Base-by-base conservation (phyloP, 2,797 vertebrate species). In the Urocyon cinereoargenteus region DNA sequence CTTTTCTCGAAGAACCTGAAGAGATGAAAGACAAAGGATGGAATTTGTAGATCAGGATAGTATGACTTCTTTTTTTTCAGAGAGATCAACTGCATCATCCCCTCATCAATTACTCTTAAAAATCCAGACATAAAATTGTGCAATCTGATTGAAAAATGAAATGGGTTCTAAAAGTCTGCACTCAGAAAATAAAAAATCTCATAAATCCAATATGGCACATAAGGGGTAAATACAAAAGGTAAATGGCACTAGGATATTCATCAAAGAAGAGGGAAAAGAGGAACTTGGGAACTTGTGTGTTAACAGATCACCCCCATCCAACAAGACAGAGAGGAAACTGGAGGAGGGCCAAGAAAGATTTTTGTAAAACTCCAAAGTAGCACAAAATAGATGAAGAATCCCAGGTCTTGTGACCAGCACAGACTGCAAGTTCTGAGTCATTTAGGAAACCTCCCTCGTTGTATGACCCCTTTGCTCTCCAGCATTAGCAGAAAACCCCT, bases 1-100 rank as follows among this genome's bases (percentile, higher is more conserved):
- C 36, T 86, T 78, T 86, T 93, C 36, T 90, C n/a, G 34, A 93
- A 90, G 88, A 57, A 51, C 22, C 31, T 83, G 66, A 91, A 86
- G 0, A 77, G 55, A 89, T 36, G 45, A 88, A 93, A 84, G 3
- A 4, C 57, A 4, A n/a, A 40, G 3, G 14, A 64, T 21, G 21
- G 26, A 96, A 73, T 55, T 53, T 88, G 14, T 51, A 51, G 40
- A 86, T 61, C 15, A 68, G 14, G 40, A 73, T 15, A 57, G 12
- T 45, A 10, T 31, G 9, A 59, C 19, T 28, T 61, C 19, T n/a
- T 75, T 66, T 55, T 24, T 55, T 22, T 8, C 24, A 93, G 24
- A 53, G 9, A 68, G 10, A 89, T 83, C 8, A 86, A 34, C 28
- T 55, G 15, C 2, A 89, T 3, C 26, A 92, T 34, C 3, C 4